Conservation (phyloP, 2,888 invertebrate genomes). For the Drosophila hamatofila region DNA sequence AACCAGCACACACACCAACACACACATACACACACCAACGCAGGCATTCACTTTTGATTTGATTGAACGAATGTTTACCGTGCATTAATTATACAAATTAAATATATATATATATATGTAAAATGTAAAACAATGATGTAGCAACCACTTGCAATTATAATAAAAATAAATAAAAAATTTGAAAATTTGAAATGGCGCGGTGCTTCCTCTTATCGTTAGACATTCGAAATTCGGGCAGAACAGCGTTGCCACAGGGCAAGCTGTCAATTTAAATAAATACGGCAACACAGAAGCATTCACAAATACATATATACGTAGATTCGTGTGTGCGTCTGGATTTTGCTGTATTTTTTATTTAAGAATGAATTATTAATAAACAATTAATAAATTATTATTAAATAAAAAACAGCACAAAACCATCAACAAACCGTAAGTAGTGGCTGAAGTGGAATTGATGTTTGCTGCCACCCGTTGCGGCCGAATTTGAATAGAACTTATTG, state of each 20-base stretch:
- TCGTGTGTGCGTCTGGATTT: conserved; percentile 79
- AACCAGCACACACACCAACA: conserved; percentile 18
- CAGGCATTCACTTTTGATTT: conserved; percentile 67
- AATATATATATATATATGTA: conserved; percentile 63
- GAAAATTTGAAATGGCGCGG: conserved; percentile 19
- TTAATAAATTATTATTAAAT: conserved; percentile 84
- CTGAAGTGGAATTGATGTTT: no score
- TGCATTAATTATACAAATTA: conserved; percentile 67
- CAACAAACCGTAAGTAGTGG: conserved; percentile 64
- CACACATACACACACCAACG: conserved; percentile 21
- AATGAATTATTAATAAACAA: conserved; percentile 80
- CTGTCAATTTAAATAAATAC: conserved; percentile 44
- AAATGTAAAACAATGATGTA: conserved; percentile 61
- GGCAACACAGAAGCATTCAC: conserved; percentile 44
- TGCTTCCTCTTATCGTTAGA: conserved; percentile 20
- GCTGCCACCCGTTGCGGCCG: not conserved
- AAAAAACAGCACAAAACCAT: conserved; percentile 83
- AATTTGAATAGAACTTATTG: conserved; percentile 34
- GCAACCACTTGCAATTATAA: conserved; percentile 61
- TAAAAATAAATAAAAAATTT: conserved; percentile 34
- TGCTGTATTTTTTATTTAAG: conserved; percentile 84
- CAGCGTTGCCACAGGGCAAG: conserved; percentile 48
- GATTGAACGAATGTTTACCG: conserved; percentile 64
- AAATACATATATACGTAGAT: conserved; percentile 45
- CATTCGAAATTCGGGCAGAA: conserved; percentile 1